Conservation (phyloP, 2,797 vertebrate genomes). For the Lagorchestes hirsutus region DNA sequence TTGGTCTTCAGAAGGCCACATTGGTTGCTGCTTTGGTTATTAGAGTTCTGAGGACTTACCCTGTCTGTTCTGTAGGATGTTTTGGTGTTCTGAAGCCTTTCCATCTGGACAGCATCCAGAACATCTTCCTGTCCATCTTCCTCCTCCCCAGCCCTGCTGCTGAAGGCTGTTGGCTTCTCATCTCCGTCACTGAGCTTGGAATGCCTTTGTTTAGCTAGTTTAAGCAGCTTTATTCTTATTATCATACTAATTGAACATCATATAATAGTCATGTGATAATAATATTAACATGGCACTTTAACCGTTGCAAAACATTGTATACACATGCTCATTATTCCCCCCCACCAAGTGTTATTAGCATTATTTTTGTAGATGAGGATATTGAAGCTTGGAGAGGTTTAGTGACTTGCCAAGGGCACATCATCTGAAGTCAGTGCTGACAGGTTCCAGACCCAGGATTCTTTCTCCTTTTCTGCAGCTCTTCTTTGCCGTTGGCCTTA, state of each 20-base stretch:
- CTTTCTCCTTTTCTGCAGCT: background rate
- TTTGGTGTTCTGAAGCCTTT: constrained; percentile 23
- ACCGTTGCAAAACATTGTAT: background rate
- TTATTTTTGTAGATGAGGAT: background rate
- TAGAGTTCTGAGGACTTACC: background rate
- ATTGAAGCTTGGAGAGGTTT: background rate
- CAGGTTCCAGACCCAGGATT: background rate
- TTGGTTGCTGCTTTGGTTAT: background rate
- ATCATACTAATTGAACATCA: background rate
- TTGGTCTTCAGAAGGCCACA: background rate
- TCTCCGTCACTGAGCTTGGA: background rate
- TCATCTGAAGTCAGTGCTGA: background rate
- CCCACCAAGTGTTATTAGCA: background rate
- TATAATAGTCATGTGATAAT: background rate
- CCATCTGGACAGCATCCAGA: constrained; percentile 13
- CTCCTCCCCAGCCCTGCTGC: background rate
- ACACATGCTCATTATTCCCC: background rate
- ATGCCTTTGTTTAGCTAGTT: constrained; percentile 28
- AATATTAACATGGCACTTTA: background rate
- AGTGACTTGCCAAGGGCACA: background rate
- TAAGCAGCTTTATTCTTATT: background rate
- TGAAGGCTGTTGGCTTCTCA: background rate
- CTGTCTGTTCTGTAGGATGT: background rate
- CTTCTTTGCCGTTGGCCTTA: background rate
- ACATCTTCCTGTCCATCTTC: background rate